These are phyloP conservation scores for Coenobita brevimanus DNA, from an alignment of 1,140 invertebrate genomes.

Conservation along the genomic window DNA sequence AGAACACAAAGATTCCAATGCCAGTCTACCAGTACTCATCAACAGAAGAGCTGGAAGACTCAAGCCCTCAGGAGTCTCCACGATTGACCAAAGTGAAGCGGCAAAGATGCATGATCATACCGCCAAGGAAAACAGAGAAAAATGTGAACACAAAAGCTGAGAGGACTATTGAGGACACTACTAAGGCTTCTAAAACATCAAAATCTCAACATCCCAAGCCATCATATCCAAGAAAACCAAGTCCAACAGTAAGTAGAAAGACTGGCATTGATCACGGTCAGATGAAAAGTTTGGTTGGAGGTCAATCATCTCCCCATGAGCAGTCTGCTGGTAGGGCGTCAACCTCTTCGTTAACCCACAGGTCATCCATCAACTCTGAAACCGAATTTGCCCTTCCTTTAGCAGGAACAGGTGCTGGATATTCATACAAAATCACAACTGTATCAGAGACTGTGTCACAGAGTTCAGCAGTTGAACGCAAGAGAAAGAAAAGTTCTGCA, in stretches of 20 bases:
- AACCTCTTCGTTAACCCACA: slow-evolving; percentile 18
- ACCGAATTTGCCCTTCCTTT: not conserved
- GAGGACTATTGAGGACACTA: slow-evolving; percentile 5
- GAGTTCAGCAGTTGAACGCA: too few species aligned
- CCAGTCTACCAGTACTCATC: slow-evolving; percentile 62
- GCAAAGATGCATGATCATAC: slow-evolving; percentile 35
- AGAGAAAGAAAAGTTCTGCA: too few species aligned
- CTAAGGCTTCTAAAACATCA: slow-evolving; percentile 25
- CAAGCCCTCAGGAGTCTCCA: slow-evolving; percentile 55
- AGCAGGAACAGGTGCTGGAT: not conserved
- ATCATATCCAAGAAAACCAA: slow-evolving; percentile 36
- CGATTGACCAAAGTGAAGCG: slow-evolving; percentile 39
- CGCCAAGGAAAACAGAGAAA: slow-evolving; percentile 20
- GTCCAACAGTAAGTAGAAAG: slow-evolving; percentile 11
- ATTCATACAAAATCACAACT: too few species aligned
- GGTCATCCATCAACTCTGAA: not conserved
- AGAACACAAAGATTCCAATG: slow-evolving; percentile 63
- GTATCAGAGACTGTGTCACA: too few species aligned
- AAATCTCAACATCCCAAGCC: slow-evolving; percentile 27
- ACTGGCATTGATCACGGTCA: not conserved
- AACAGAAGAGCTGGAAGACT: slow-evolving; percentile 60
- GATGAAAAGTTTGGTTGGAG: not conserved
- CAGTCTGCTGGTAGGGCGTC: slow-evolving; percentile 10
- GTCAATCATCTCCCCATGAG: not conserved
- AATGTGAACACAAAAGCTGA: too few species aligned